Evolutionary conservation across 2,113 vertebrate genomes (phyloP), one percentile per base, ranked within the genome.

Genomic region (Colossoma macropomum): DNA sequence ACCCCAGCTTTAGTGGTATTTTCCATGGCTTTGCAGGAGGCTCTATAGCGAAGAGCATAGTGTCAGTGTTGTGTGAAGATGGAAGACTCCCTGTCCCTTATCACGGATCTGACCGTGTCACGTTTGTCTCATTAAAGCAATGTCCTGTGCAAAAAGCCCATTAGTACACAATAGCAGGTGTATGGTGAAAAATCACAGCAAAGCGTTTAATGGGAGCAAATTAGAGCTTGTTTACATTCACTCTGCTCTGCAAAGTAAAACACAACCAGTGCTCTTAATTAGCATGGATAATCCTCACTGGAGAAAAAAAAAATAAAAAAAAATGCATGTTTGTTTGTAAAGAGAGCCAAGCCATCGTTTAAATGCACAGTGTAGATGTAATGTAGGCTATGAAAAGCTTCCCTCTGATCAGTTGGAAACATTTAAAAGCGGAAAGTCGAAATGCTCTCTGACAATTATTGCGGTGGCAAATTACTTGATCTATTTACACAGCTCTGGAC

Each of bases 161-260:
- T 91, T 90, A 91, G 86, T 15, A 38, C 56, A 69, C 66, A 87
- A 77, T 87, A 84, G 84, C 86, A 89, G 88, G 90, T 87, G 88
- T 89, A 89, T 83, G 84, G 59, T 84, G 79, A 83, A 86, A 82
- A 87, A 80, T 77, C 85, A 50, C n/a, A 68, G 27, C 54, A 77
- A 80, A 7, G 71, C 75, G 85, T 91, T 91, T 92, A 93, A 89
- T 90, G 82, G 76, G 86, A 84, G 70, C 82, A 87, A 88, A 90
- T 92, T 90, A 91, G 88, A 91, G 87, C 91, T 86, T 85, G 90
- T 86, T 91, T 92, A 89, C 85, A 84, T 88, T 77, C 79, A 81
- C 86, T 88, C 87, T 69, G 79, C 86, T 81, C 12, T 79, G 78
- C 84, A 79, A 84, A 65, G 74, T 87, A 87, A 88, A 89, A 89